Conservation (phyloP, 2,797 vertebrate genomes). For the Ficedula albicollis region DNA sequence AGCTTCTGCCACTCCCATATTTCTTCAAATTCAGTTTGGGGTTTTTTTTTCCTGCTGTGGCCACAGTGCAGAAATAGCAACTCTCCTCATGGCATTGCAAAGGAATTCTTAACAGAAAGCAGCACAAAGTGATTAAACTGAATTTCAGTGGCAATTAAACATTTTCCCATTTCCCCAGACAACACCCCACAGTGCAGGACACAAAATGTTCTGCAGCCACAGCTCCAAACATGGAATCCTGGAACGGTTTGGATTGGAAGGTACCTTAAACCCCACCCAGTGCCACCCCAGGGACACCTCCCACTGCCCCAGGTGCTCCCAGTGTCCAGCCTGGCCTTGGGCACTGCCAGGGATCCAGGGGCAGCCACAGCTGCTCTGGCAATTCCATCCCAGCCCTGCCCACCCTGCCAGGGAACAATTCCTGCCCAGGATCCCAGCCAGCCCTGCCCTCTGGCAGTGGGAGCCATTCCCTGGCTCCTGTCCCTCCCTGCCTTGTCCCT, state of each 20-base stretch:
- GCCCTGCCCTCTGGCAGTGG: background rate
- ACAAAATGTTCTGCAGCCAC: background rate
- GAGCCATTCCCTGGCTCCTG: too few species aligned
- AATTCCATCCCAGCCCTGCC: background rate
- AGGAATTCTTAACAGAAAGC: background rate
- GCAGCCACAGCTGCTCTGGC: background rate
- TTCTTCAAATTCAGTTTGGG: background rate
- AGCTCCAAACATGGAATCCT: background rate
- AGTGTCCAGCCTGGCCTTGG: background rate
- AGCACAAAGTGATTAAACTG: rapidly evolving
- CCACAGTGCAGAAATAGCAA: background rate
- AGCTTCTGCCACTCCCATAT: background rate
- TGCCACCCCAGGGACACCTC: background rate
- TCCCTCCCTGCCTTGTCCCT: too few species aligned
- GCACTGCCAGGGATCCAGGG: background rate
- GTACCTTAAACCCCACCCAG: rapidly evolving
- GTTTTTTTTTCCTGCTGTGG: background rate
- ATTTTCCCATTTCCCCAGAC: background rate
- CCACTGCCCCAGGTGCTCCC: background rate
- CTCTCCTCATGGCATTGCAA: background rate
- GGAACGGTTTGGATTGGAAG: rapidly evolving
- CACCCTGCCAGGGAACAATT: too few species aligned
- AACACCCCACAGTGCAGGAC: background rate
- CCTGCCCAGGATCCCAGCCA: background rate
- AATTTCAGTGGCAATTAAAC: background rate